Evolutionary conservation across 2,888 invertebrate genomes (phyloP).

Genomic region (Ceraclea dissimilis): DNA sequence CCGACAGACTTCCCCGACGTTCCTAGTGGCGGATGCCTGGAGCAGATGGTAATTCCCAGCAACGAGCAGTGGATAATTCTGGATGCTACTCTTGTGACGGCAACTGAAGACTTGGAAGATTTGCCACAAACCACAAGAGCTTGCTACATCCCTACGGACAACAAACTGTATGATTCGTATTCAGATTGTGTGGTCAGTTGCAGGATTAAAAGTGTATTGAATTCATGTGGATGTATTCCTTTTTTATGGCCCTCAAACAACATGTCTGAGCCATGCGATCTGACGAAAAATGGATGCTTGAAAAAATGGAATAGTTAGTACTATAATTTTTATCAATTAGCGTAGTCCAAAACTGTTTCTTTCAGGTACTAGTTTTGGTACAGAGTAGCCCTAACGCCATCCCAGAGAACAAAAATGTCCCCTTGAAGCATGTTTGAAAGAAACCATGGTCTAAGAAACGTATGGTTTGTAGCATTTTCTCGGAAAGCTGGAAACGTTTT

Average conservation of each 20-base stretch:
- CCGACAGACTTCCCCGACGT: constrained; percentile 52
- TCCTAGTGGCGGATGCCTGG: constrained; percentile 45
- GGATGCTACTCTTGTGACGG: constrained; percentile 26
- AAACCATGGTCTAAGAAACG: too few species aligned
- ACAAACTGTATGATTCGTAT: constrained; percentile 41
- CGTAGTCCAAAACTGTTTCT: not conserved
- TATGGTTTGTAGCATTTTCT: too few species aligned
- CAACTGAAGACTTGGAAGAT: constrained; percentile 42
- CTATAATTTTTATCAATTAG: too few species aligned
- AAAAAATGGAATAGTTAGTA: constrained; percentile 30
- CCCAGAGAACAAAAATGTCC: too few species aligned
- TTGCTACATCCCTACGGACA: constrained; percentile 52
- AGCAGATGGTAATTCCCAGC: constrained; percentile 30
- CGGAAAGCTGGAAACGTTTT: too few species aligned
- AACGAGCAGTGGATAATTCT: constrained; percentile 29
- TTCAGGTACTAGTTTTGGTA: too few species aligned
- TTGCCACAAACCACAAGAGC: constrained; percentile 40
- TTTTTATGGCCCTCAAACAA: constrained; percentile 46
- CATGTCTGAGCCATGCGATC: constrained; percentile 41
- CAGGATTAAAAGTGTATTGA: constrained; percentile 44
- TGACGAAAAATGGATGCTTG: constrained; percentile 46
- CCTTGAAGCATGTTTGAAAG: too few species aligned
- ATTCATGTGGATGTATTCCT: constrained; percentile 49
- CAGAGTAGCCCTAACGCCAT: too few species aligned
- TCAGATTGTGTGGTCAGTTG: constrained; percentile 54